Percentiles rank a stretch among this genome's conserved stretches.
Evolutionary conservation across 1,140 invertebrate species (phyloP).

Genomic region (Eupristina koningsbergeri): DNA sequence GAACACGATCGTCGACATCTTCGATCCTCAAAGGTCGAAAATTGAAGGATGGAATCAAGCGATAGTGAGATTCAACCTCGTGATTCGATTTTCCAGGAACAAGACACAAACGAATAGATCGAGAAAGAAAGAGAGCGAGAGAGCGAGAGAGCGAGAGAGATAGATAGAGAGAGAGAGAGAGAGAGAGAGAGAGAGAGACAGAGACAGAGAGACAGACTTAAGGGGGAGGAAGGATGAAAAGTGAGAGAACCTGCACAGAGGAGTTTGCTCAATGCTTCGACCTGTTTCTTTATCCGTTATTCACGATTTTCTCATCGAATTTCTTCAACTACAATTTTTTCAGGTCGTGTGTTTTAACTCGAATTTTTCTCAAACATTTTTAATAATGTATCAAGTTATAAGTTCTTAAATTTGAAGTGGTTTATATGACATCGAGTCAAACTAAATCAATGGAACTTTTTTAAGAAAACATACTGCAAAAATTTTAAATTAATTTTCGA

Average conservation of each 20-base stretch:
- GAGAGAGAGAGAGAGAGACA: conserved; percentile 10
- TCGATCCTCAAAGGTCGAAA: conserved; percentile 42
- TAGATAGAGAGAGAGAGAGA: not conserved
- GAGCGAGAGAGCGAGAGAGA: conserved; percentile 3
- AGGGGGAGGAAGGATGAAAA: too few relatives aligned
- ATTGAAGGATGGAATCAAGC: conserved; percentile 36
- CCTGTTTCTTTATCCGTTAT: conserved; percentile 2
- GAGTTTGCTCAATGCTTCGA: not conserved
- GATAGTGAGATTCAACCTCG: not conserved
- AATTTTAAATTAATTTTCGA: too few relatives aligned
- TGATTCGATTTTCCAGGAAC: conserved; percentile 37
- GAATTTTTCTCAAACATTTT: not conserved
- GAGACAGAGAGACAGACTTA: not conserved
- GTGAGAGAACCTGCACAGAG: not conserved
- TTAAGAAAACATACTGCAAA: not conserved
- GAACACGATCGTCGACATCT: not conserved
- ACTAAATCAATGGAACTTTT: not conserved
- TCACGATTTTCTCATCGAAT: not conserved
- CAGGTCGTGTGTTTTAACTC: not conserved
- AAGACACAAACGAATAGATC: not conserved
- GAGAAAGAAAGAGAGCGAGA: not conserved
- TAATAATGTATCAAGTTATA: not conserved
- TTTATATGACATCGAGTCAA: not conserved
- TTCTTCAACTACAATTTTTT: not conserved
- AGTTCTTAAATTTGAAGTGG: not conserved